These are phyloP conservation scores for Luperina nickerlii DNA, from an alignment of 2,888 invertebrate species.

Conservation along the genomic window DNA sequence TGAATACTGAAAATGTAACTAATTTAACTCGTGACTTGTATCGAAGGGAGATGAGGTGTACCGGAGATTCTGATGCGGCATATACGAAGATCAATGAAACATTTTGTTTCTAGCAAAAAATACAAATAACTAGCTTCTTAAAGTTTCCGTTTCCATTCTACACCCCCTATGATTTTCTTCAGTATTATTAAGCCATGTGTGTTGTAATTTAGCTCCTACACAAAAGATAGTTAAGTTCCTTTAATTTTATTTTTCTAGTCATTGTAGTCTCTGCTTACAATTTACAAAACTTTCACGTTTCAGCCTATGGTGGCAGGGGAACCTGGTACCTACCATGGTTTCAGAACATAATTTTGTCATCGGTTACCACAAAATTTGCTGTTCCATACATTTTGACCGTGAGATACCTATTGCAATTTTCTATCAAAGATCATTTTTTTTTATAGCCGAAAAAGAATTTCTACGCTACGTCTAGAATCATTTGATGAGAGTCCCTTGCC, in stretches of 20 bases:
- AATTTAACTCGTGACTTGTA: slow-evolving; percentile 80
- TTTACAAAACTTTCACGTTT: not conserved
- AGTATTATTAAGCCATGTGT: not conserved
- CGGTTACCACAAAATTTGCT: too few species aligned
- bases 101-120: not conserved
- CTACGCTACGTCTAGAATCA: not conserved
- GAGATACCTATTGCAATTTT: not conserved
- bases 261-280: not conserved
- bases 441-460: too few species aligned
- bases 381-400: not conserved
- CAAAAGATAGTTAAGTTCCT: not conserved
- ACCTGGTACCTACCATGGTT: not conserved
- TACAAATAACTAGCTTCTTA: not conserved
- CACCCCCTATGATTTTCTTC: not conserved
- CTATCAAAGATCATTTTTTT: too few species aligned
- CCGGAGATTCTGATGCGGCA: slow-evolving; percentile 63
- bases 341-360: not conserved
- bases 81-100: not conserved
- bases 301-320: not conserved
- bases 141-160: not conserved
- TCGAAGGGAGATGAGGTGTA: slow-evolving; percentile 43
- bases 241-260: not conserved
- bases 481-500: not conserved
- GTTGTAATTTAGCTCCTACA: not conserved
- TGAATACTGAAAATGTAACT: slow-evolving; percentile 82